phyloP scores from a whole-genome alignment of 2,888 invertebrate genomes.

The Hyppa rectilinea region DNA sequence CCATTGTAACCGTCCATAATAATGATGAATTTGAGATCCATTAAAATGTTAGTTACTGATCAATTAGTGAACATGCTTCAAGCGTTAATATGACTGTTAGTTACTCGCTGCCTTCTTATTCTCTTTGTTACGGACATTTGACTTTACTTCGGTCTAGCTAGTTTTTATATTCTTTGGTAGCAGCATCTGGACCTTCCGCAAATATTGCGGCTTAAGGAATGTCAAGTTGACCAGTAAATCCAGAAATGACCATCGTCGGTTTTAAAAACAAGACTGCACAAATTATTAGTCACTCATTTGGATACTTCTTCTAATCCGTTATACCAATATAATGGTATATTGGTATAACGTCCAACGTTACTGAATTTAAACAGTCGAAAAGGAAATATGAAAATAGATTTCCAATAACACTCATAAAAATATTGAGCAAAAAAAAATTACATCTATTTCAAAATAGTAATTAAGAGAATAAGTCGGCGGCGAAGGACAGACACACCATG shows the following conservation, averaged over 20 bases:
- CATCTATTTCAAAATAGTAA: conserved; percentile 19
- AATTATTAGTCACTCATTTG: background rate
- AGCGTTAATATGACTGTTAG: conserved; percentile 88
- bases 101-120: conserved; percentile 81
- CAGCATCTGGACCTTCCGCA: background rate
- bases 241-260: background rate
- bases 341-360: background rate
- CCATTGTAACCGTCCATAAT: conserved; percentile 10
- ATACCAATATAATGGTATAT: too few species aligned
- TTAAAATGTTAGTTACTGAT: conserved; percentile 40
- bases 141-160: background rate
- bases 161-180: conserved; percentile 1
- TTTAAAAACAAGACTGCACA: conserved; percentile 1
- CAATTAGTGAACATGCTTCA: conserved; percentile 71
- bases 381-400: background rate
- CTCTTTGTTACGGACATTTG: conserved; percentile 63
- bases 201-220: too few species aligned
- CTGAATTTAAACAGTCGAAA: background rate
- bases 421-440: background rate
- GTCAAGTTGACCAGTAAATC: background rate
- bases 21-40: conserved; percentile 28
- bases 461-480: conserved; percentile 80
- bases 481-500: conserved; percentile 88
- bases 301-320: background rate
- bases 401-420: background rate